Evolutionary conservation across 1,140 invertebrate species (phyloP), one percentile per base, ranked within the genome.

Genomic region (Drosophila nikananu): DNA sequence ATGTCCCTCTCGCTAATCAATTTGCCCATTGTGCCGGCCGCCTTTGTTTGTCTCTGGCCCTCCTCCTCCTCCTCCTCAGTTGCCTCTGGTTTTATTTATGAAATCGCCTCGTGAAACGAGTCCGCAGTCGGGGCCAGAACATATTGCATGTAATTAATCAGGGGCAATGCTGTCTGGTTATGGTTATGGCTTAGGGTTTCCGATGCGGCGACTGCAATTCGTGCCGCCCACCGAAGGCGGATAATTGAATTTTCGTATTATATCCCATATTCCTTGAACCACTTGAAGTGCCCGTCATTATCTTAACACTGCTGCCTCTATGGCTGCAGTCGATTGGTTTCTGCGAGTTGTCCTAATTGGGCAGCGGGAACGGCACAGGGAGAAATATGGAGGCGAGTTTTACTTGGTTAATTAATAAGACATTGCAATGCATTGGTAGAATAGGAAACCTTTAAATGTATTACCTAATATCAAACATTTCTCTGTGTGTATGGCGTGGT

Each of bases 61-160:
- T 35, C 1, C 30, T 27, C 27, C 27, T 30, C n/a, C 30, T 32
- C 48, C 25, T 19, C n/a, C 9, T 30, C 8, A 9, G 12, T 12
- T 13, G 7, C 15, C 35, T 70, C 30, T 35, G 67, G 49, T 71
- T 81, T 80, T 87, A 87, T 86, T 86, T 87, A 86, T 87, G 77
- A 78, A 76, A 78, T 39, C 49, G 61, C 41, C 60, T 44, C 41
- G 42, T 59, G 39, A 62, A 72, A 67, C 67, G 71, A 66, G 49
- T 72, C 27, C 37, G 25, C 10, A 37, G 32, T 23, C 10, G 27
- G 32, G 48, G 17, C 61, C 71, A 67, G 76, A 81, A 84, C 77
- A 81, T 65, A 84, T 81, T 78, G 86, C 84, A 81, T 89, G 84
- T 84, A 89, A 87, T 87, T 87, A 87, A 90, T 89, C 81, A 89